phyloP scores from a whole-genome alignment of 2,797 vertebrate species.

The Halcyon smyrnensis region DNA sequence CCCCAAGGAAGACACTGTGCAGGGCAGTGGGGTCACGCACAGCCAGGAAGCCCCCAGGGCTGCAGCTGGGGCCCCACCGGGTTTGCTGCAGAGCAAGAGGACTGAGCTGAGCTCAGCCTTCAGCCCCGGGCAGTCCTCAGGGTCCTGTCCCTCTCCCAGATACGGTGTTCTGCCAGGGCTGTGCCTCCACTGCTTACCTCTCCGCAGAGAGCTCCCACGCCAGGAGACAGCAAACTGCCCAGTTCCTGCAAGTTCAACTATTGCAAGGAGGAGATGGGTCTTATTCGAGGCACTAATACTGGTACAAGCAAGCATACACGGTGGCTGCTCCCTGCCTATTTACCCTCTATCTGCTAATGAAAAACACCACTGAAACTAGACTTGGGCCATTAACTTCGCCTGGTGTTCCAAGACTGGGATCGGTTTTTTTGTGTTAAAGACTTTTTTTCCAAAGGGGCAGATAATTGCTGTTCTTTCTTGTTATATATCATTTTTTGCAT shows the following conservation, averaged over 20 bases:
- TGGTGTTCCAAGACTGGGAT: neutral
- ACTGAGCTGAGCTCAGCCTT: neutral
- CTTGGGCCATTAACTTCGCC: neutral
- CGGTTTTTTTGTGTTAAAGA: neutral
- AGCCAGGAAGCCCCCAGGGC: neutral
- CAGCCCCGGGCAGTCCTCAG: fast-evolving
- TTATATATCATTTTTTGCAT: neutral
- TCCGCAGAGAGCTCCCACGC: neutral
- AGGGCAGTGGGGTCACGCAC: neutral
- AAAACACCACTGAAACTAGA: neutral
- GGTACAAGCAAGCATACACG: neutral
- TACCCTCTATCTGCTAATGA: neutral
- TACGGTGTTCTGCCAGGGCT: neutral
- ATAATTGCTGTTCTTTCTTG: neutral
- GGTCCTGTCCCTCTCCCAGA: neutral
- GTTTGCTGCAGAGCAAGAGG: neutral
- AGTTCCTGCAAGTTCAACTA: neutral
- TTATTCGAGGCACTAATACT: neutral
- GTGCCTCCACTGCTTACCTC: neutral
- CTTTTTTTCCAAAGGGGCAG: neutral
- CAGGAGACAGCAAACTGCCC: neutral
- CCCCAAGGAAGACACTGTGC: neutral
- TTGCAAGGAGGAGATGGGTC: neutral
- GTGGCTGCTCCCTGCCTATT: neutral
- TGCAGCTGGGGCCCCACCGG: neutral